A percentile compares a stretch with the other conserved stretches of the same genome.
These are phyloP conservation scores for Congeria kusceri DNA, from an alignment of 2,888 invertebrate genomes.

Conservation along the genomic window DNA sequence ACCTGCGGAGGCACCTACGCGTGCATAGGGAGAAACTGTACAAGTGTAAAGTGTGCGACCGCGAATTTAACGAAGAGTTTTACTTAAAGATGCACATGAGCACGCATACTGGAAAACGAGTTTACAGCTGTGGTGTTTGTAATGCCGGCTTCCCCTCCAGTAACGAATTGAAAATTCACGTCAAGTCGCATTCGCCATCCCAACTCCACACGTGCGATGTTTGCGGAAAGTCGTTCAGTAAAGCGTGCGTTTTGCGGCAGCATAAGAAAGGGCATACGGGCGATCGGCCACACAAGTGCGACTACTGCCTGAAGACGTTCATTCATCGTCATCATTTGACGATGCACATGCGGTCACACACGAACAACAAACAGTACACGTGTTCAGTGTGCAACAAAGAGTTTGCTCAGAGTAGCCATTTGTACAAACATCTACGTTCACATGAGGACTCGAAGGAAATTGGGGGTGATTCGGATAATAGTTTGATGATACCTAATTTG, in stretches of 20 bases:
- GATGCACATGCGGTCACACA: conserved; percentile 67
- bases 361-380: conserved; percentile 49
- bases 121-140: conserved; percentile 71
- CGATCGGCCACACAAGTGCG: conserved; percentile 67
- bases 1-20: conserved; percentile 63
- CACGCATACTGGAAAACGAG: conserved; percentile 69
- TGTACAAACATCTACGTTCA: conserved; percentile 62
- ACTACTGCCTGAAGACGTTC: conserved; percentile 56
- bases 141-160: too few species aligned
- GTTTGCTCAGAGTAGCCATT: conserved; percentile 66
- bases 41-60: conserved; percentile 67
- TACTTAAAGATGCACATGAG: conserved; percentile 72
- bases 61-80: conserved; percentile 69
- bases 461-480: neutral
- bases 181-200: conserved; percentile 66
- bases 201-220: conserved; percentile 67
- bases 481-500: neutral
- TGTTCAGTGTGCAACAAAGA: conserved; percentile 63
- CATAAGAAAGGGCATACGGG: conserved; percentile 70
- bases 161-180: conserved; percentile 68
- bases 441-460: conserved; percentile 49
- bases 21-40: conserved; percentile 64
- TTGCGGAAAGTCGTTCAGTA: conserved; percentile 69
- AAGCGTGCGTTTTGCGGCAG: too few species aligned
- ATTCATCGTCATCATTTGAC: conserved; percentile 71